A percentile compares a stretch with the other conserved stretches of the same genome.
Conservation (phyloP, 2,113 vertebrate species). For the Cavia porcellus region DNA sequence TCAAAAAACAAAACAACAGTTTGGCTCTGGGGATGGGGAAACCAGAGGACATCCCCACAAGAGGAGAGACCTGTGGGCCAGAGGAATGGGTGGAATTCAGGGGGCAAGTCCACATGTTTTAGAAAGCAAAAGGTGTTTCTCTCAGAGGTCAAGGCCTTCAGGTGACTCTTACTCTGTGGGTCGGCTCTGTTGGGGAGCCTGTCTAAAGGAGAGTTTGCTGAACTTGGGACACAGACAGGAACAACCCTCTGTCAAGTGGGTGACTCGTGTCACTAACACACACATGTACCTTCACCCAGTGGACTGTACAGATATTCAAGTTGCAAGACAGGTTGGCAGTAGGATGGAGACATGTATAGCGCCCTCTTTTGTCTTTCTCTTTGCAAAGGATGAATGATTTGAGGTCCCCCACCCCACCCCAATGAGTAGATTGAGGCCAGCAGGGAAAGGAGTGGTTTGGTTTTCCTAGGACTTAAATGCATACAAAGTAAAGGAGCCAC, state of each 20-base stretch:
- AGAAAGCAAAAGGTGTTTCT: neutral
- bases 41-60: neutral
- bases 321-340: neutral
- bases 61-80: neutral
- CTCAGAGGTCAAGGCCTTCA: neutral
- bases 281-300: accelerated
- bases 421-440: neutral
- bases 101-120: neutral
- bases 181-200: neutral
- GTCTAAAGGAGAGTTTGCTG: neutral
- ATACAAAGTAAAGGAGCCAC: no score
- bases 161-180: neutral
- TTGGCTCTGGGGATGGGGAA: neutral
- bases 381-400: neutral
- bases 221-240: neutral
- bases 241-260: neutral
- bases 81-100: neutral
- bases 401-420: neutral
- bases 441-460: neutral
- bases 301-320: neutral
- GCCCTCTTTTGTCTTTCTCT: neutral
- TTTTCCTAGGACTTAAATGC: neutral
- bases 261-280: neutral
- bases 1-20: neutral
- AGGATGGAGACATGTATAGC: neutral